Conservation (phyloP, 2,797 vertebrate species). For the Peromyscus aztecus region DNA sequence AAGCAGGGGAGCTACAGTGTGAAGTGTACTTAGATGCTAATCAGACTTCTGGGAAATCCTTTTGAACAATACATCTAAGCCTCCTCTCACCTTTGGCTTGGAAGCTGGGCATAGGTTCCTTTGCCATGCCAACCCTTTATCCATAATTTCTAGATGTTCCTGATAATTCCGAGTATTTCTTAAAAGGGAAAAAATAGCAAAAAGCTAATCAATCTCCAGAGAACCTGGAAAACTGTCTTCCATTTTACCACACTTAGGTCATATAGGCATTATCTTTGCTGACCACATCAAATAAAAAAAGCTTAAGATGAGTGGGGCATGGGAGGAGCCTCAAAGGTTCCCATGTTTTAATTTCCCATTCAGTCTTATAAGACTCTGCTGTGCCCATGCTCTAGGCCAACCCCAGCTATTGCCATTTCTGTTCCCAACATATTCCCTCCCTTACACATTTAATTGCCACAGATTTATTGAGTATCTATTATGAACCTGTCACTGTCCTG, state of each 20-base stretch:
- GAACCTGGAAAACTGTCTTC: slow-evolving; percentile 21
- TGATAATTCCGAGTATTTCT: slow-evolving; percentile 60
- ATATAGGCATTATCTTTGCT: slow-evolving; percentile 11
- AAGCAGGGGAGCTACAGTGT: slow-evolving; percentile 76
- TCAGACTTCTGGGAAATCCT: slow-evolving; percentile 84
- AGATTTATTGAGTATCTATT: slow-evolving; percentile 3
- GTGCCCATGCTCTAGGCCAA: background rate
- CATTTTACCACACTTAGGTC: slow-evolving; percentile 55
- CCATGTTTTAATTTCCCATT: background rate
- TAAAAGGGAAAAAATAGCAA: slow-evolving; percentile 54
- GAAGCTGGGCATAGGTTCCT: slow-evolving; percentile 63
- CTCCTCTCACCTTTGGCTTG: slow-evolving; percentile 72
- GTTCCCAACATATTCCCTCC: background rate
- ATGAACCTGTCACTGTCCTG: background rate
- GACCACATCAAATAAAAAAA: background rate
- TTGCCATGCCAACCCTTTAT: slow-evolving; percentile 52
- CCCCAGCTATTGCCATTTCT: background rate
- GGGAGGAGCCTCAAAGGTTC: background rate
- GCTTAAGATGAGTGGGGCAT: background rate
- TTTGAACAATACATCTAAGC: slow-evolving; percentile 79
- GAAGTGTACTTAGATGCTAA: slow-evolving; percentile 83
- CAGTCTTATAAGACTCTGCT: slow-evolving; percentile 36
- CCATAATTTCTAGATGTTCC: slow-evolving; percentile 48
- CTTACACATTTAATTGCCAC: background rate
- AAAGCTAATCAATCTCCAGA: slow-evolving; percentile 42